phyloP scores from a whole-genome alignment of 1,140 invertebrate species.

The Pachypeltis micranthus region DNA sequence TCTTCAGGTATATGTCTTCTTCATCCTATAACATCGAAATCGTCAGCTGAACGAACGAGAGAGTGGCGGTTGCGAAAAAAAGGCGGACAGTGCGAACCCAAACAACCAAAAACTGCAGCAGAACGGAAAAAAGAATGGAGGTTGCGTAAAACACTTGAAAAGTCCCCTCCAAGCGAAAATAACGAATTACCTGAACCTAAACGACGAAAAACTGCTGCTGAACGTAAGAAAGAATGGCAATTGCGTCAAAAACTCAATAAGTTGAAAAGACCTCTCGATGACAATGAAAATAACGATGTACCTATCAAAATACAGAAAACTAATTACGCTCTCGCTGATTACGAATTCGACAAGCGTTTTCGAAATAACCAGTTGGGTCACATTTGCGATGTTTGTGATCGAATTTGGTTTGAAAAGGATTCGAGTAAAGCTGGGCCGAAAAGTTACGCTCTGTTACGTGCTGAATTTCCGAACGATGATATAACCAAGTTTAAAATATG shows the following conservation, averaged over 20 bases:
- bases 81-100: background rate
- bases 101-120: background rate
- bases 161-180: background rate
- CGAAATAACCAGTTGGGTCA: background rate
- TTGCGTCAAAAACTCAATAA: background rate
- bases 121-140: background rate
- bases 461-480: background rate
- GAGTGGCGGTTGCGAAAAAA: background rate
- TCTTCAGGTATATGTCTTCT: no score
- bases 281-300: background rate
- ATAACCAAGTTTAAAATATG: background rate
- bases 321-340: background rate
- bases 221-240: background rate
- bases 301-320: background rate
- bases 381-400: constrained; percentile 2
- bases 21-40: no score
- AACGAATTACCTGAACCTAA: background rate
- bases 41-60: background rate
- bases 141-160: background rate
- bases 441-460: background rate
- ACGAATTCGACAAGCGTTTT: background rate
- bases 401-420: background rate
- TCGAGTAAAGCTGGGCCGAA: background rate
- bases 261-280: background rate
- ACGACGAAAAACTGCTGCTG: background rate